Evolutionary conservation across 2,797 vertebrate species (phyloP), one percentile per base, ranked within the genome.

Genomic region (Spea hammondii): DNA sequence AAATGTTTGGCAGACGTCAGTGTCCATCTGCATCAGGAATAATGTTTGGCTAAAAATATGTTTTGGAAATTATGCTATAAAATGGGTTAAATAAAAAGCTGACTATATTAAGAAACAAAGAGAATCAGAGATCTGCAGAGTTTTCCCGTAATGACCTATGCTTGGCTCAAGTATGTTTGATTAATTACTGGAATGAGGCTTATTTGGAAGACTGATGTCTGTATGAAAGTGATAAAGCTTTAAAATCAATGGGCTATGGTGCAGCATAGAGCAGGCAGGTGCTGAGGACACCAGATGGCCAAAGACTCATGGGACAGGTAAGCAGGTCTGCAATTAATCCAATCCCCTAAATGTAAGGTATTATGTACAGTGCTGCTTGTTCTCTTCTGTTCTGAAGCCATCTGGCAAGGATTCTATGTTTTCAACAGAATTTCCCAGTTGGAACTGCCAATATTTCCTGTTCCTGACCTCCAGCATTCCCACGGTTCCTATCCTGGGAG

Each of bases 391-490:
- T 67, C 47, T 11, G 17, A n/a, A 67, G 79, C 79, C 79, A 81
- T 81, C 79, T 81, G 79, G 79, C 74, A 81, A 69, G 51, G 50
- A 77, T 69, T 57, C 32, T 46, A 68, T 64, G 67, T 69, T 72
- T 77, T 62, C 70, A 68, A 44, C 64, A 72, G 74, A 77, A 70
- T 72, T 81, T 74, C 73, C 62, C 74, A 77, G 79, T 60, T 77
- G 64, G 74, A 77, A 48, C 69, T 81, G 74, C 79, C 79, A 81
- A 76, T 76, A 65, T 81, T 81, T 77, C 74, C 64, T 72, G 74
- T 72, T 77, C 69, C 74, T 81, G 74, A 81, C 69, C 69, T 80
- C 49, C 48, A 53, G 69, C n/a, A 77, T 81, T 81, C 79, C 74
- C 79, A 77, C 32, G 69, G 79, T 72, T 67, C 54, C 46, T 47